Conservation (phyloP, 2,797 vertebrate species). For the Loriculus beryllinus region DNA sequence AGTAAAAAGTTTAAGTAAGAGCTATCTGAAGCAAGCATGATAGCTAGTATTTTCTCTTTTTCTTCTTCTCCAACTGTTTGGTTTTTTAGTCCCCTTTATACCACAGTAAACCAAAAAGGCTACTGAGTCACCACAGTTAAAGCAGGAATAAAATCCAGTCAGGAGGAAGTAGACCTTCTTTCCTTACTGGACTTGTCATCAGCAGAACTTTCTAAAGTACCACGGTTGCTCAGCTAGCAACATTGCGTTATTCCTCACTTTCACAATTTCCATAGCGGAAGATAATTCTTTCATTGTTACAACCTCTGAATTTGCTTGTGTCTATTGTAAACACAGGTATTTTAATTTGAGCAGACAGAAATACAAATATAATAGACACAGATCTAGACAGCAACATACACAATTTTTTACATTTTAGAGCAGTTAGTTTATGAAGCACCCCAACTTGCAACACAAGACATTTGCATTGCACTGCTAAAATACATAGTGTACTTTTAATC, state of each 20-base stretch:
- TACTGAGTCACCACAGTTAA: background rate
- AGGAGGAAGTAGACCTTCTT: background rate
- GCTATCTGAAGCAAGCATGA: background rate
- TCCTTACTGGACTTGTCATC: background rate
- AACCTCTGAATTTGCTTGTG: background rate
- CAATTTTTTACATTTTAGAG: background rate
- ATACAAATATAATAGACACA: background rate
- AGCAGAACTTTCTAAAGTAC: background rate
- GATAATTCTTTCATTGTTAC: background rate
- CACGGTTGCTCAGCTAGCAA: background rate
- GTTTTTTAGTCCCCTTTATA: background rate
- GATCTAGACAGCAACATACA: background rate
- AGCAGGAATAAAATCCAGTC: background rate
- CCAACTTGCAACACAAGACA: background rate
- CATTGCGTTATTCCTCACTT: background rate
- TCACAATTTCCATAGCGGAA: background rate
- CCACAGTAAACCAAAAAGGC: background rate
- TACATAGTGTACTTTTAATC: constrained; percentile 11
- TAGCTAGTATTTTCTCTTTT: background rate
- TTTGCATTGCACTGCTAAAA: background rate
- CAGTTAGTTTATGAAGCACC: background rate
- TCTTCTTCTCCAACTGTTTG: background rate
- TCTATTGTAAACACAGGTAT: background rate
- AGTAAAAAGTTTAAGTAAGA: background rate
- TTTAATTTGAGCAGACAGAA: background rate